Evolutionary conservation across 2,797 vertebrate genomes (phyloP).

Genomic region (Hemitrygon akajei): DNA sequence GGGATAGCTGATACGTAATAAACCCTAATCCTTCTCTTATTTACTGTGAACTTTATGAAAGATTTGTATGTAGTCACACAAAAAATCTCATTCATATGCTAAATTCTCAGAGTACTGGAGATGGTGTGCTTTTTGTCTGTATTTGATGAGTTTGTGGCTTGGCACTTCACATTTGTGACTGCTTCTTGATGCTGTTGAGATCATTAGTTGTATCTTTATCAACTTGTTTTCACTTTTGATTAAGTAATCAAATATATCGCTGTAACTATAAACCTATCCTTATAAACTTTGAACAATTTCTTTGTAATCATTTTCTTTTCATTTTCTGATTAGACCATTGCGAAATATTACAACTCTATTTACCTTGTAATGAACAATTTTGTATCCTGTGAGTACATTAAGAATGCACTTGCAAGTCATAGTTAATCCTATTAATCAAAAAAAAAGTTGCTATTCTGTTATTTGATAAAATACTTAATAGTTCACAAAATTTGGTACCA

Average conservation of each 20-base stretch:
- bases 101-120: not conserved
- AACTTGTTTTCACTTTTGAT: not conserved
- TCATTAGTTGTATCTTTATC: not conserved
- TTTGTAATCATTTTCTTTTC: not conserved
- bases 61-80: not conserved
- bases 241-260: not conserved
- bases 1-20: not conserved
- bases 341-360: not conserved
- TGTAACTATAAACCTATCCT: not conserved
- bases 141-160: not conserved
- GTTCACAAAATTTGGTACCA: not conserved
- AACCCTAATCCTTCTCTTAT: not conserved
- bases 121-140: not conserved
- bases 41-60: not conserved
- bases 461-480: not conserved
- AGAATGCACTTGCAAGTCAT: not conserved
- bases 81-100: not conserved
- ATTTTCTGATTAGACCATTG: not conserved
- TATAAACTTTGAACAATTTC: not conserved
- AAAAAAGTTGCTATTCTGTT: too few species aligned
- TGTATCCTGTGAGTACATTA: not conserved
- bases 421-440: not conserved
- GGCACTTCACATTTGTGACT: too few species aligned
- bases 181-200: not conserved
- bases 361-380: not conserved